phyloP scores from a whole-genome alignment of 2,113 vertebrate species.

The Microtus ochrogaster region DNA sequence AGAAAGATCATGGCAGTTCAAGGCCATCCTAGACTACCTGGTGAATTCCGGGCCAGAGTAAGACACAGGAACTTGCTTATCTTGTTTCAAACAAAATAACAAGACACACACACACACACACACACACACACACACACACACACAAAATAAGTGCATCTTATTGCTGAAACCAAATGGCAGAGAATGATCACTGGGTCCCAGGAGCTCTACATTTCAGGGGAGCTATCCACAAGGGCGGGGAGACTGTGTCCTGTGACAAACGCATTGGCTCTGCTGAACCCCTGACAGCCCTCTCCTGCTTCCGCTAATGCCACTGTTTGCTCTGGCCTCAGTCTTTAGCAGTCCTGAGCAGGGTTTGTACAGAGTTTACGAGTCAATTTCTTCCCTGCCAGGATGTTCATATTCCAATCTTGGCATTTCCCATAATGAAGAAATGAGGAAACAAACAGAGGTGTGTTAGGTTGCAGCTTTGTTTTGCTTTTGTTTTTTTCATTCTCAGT shows the following conservation, averaged over 20 bases:
- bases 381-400: background rate
- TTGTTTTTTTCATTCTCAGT: constrained; percentile 37
- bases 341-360: background rate
- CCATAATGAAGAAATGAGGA: constrained; percentile 54
- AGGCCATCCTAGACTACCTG: background rate
- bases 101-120: background rate
- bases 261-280: background rate
- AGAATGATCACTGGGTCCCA: background rate
- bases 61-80: background rate
- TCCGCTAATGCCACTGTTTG: background rate
- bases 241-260: background rate
- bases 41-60: background rate
- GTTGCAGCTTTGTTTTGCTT: constrained; percentile 54
- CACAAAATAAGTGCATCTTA: no score
- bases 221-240: background rate
- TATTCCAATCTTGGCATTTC: background rate
- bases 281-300: background rate
- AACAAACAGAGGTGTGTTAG: background rate
- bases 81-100: background rate
- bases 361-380: background rate
- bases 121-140: no score
- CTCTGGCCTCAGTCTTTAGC: background rate
- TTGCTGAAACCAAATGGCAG: background rate
- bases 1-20: background rate
- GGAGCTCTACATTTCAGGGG: background rate